Conservation (phyloP, 2,113 vertebrate species). For the Hassar affinis region DNA sequence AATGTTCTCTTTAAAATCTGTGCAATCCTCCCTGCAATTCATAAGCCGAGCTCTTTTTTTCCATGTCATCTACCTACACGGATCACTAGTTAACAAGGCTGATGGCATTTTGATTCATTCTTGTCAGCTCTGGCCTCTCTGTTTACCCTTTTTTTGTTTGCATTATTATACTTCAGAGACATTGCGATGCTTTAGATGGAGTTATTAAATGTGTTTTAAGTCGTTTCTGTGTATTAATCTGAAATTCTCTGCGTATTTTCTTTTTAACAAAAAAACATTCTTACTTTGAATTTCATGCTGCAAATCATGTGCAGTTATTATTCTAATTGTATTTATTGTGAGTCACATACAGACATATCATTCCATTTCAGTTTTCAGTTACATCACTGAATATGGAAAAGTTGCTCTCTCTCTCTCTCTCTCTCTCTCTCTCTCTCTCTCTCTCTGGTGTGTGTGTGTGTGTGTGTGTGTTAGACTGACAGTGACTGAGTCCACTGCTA, state of each 20-base stretch:
- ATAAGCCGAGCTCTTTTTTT: neutral
- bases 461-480: slow-evolving; percentile 17
- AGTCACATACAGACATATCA: neutral
- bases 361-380: neutral
- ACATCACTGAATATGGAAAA: neutral
- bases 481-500: slow-evolving; percentile 39
- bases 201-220: neutral
- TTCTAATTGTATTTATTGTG: neutral
- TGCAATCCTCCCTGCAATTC: neutral
- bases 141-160: too few species aligned
- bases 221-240: neutral
- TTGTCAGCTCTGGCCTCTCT: neutral
- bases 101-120: neutral
- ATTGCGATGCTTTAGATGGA: neutral
- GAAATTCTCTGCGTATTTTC: neutral
- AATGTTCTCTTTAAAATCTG: neutral
- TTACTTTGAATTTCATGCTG: neutral
- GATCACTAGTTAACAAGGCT: slow-evolving; percentile 9
- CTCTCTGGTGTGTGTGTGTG: slow-evolving; percentile 8
- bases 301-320: neutral
- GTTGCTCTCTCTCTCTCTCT: too few species aligned
- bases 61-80: neutral
- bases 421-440: too few species aligned
- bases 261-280: neutral
- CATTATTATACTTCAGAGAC: neutral